These are phyloP conservation scores for Octonoba sinensis DNA, from an alignment of 2,888 invertebrate species.

Conservation along the genomic window DNA sequence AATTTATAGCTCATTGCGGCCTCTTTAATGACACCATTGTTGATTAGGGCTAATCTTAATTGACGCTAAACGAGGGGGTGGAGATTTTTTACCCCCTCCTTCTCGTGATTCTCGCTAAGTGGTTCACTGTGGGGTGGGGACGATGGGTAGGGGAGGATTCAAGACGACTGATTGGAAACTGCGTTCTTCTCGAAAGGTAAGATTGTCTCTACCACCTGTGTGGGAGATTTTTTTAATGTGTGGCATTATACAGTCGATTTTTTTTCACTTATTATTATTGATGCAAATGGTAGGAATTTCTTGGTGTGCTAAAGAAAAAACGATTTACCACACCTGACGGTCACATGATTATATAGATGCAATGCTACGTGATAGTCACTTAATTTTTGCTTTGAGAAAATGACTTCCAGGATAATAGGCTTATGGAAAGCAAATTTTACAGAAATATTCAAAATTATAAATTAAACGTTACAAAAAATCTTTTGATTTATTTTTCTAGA, in stretches of 20 bases:
- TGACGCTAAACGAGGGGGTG: conserved; percentile 60
- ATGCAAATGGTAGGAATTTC: neutral
- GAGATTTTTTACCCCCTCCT: conserved; percentile 33
- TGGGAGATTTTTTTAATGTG: neutral
- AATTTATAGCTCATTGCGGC: conserved; percentile 62
- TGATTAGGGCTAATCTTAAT: conserved; percentile 64
- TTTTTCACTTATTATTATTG: conserved; percentile 4
- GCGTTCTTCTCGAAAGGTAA: conserved; percentile 27
- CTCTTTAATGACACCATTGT: conserved; percentile 63
- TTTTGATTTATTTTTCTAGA: too few relatives aligned
- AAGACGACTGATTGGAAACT: conserved; percentile 2
- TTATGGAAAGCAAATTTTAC: too few relatives aligned
- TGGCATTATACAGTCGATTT: neutral
- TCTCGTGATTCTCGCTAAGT: conserved; percentile 25
- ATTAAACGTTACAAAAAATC: too few relatives aligned
- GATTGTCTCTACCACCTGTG: conserved; percentile 49
- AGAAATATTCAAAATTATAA: too few relatives aligned
- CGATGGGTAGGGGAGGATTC: neutral
- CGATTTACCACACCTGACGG: conserved; percentile 9
- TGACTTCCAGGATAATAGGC: too few relatives aligned
- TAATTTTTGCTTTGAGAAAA: too few relatives aligned
- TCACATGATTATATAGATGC: too few relatives aligned
- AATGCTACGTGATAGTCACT: too few relatives aligned
- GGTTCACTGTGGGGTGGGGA: conserved; percentile 20
- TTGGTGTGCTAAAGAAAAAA: neutral